A percentile compares a stretch with the other conserved stretches of the same genome.
Conservation (phyloP, 2,113 vertebrate species). For the Alligator mississippiensis region DNA sequence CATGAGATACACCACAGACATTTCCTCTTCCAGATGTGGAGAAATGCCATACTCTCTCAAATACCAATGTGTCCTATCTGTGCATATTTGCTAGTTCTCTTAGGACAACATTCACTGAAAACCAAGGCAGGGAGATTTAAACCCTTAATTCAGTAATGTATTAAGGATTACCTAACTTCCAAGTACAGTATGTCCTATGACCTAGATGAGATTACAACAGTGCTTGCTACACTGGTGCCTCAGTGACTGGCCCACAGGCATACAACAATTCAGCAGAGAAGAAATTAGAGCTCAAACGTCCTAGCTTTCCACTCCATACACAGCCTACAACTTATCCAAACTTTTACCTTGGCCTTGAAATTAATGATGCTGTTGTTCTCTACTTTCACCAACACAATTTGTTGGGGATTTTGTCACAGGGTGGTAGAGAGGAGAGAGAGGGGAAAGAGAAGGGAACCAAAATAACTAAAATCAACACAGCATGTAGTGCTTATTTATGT, state of each 20-base stretch:
- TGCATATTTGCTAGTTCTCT: not conserved
- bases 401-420: not conserved
- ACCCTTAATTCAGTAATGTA: too few species aligned
- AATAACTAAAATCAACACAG: not conserved
- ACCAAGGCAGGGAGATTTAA: too few species aligned
- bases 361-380: not conserved
- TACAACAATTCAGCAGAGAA: not conserved
- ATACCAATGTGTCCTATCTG: fast-evolving
- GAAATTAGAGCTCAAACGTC: not conserved
- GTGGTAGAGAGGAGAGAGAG: not conserved
- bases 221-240: not conserved
- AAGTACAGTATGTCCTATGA: too few species aligned
- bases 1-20: not conserved
- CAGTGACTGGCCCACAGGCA: not conserved
- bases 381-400: not conserved
- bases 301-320: not conserved
- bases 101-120: not conserved
- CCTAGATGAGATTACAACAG: too few species aligned
- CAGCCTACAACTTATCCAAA: not conserved
- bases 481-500: not conserved
- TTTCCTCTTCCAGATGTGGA: not conserved
- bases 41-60: not conserved
- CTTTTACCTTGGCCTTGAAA: not conserved
- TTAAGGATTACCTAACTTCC: too few species aligned
- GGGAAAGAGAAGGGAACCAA: not conserved